Base-by-base conservation (phyloP, 2,113 vertebrate genomes). In the Centropus unirufus region DNA sequence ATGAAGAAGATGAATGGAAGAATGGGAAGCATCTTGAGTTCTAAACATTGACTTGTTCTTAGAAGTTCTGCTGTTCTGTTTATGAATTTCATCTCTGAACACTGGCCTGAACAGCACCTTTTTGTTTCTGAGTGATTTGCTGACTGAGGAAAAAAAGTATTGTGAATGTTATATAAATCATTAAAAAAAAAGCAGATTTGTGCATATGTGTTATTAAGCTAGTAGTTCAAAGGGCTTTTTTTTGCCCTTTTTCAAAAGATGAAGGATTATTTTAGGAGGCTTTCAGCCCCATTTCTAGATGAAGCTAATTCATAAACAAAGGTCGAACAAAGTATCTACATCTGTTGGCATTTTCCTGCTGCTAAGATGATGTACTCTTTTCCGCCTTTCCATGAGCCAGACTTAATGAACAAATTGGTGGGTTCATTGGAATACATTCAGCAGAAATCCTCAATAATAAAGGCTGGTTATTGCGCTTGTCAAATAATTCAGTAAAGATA, bases 271-370 rank as follows among this genome's bases (percentile, higher is more conserved):
- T 85, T 76, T 26, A 24, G 49, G 51, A 75, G 11, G 3, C 14
- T 67, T 90, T 92, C 51, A 75, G 63, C 39, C 24, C 12, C 49
- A 27, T 78, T 83, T 94, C 34, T 78, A 62, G 49, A 77, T 66
- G 10, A 94, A 90, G 23, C 22, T 39, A 55, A 64, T 89, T 83
- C 76, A 89, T 64, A 95, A 88, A 84, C 80, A 92, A 94, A 95
- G 69, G 74, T 89, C 87, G 87, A 77, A 39, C 21, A 83, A 83
- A 88, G 68, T 54, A 61, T 70, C 74, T 89, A 62, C 66, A 51
- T 76, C 44, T 80, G 83, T 67, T 70, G 32, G 34, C 40, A 72
- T 94, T 95, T 92, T 79, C 51, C 70, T 95, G 1, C 47, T 83
- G 63, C 34, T 90, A 66, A 58, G 51, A 44, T 91, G 47, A 54